Evolutionary conservation across 2,797 vertebrate species (phyloP).

Genomic region (Hoplostethus mediterraneus): DNA sequence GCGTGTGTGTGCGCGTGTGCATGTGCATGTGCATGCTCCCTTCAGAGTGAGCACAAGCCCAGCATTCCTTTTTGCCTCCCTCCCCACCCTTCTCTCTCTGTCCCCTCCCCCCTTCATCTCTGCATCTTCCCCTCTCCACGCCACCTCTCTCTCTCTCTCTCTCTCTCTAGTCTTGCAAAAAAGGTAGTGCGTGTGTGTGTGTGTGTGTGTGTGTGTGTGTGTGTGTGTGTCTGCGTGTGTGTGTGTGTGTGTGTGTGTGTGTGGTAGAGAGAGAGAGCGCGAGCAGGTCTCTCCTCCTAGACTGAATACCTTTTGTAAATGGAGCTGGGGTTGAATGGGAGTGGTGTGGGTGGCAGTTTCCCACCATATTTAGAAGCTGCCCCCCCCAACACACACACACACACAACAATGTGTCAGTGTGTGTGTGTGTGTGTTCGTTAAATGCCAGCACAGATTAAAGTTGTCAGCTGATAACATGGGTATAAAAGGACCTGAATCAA

Average conservation of each 20-base stretch:
- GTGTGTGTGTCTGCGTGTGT: slow-evolving; percentile 18
- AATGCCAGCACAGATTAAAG: slow-evolving; percentile 61
- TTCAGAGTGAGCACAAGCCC: slow-evolving; percentile 62
- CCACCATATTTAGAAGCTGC: slow-evolving; percentile 79
- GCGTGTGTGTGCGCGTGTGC: slow-evolving; percentile 18
- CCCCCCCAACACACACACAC: slow-evolving; percentile 20
- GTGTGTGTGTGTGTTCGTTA: slow-evolving; percentile 37
- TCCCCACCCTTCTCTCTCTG: slow-evolving; percentile 50
- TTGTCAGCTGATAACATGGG: slow-evolving; percentile 55
- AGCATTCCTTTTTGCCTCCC: slow-evolving; percentile 74
- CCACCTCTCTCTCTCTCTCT: slow-evolving; percentile 36
- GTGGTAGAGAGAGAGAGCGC: slow-evolving; percentile 38
- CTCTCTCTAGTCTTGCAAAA: slow-evolving; percentile 40
- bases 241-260: neutral
- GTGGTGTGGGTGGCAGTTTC: slow-evolving; percentile 81
- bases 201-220: neutral
- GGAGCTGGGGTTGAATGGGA: slow-evolving; percentile 79
- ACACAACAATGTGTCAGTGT: neutral
- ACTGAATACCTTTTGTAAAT: slow-evolving; percentile 82
- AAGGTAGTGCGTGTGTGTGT: slow-evolving; percentile 48
- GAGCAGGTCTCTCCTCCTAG: slow-evolving; percentile 67
- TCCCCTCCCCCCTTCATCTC: slow-evolving; percentile 32
- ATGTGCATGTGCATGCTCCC: slow-evolving; percentile 46
- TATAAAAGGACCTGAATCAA: slow-evolving; percentile 53
- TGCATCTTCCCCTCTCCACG: slow-evolving; percentile 42